Evolutionary conservation across 1,140 invertebrate species (phyloP), one percentile per base, ranked within the genome.

Genomic region (Pogonognathellus flavescens): DNA sequence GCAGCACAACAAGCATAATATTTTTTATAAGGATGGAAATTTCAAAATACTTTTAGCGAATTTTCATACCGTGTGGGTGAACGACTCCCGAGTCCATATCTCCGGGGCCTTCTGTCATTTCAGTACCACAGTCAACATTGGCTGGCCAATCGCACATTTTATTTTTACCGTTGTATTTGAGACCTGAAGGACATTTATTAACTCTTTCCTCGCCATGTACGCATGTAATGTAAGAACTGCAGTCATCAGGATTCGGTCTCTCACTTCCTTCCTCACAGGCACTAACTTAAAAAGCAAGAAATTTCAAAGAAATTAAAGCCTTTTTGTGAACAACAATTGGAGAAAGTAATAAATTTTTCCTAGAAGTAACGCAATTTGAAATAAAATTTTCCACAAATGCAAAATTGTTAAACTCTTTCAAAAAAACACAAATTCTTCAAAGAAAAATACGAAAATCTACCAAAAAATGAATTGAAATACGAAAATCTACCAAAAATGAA

Each of bases 111-210:
- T 9, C 20, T 49, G 11, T 57, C 31, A 41, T 53, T 11, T 85
- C 57, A 11, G n/a, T 16, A 18, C 31, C 70, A 18, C 85, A 86
- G 18, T 86, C 76, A 8, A 82, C 85, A 60, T 86, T 83, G 3
- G 41, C 60, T 18, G 84, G 84, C 84, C 84, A 85, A 55, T 85
- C 84, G 62, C 84, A 86, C 10, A 62, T 25, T 83, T 84, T 86
- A n/a, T 50, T 66, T 53, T 83, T 66, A 50, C 59, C 57, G 52
- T 83, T 83, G 70, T 49, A 86, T 14, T 83, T 66, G 31, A 84
- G 66, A 76, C 85, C 85, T n/a, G 52, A 2, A 4, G 85, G 85
- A 80, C 85, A 86, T 14, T 53, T 50, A 41, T 83, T 25, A n/a
- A 80, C 82, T 41, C 60, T 16, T 72, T 86, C 81, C 53, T 86